Base-by-base conservation (phyloP, 1,140 invertebrate genomes). In the Hylaeus volcanicus region DNA sequence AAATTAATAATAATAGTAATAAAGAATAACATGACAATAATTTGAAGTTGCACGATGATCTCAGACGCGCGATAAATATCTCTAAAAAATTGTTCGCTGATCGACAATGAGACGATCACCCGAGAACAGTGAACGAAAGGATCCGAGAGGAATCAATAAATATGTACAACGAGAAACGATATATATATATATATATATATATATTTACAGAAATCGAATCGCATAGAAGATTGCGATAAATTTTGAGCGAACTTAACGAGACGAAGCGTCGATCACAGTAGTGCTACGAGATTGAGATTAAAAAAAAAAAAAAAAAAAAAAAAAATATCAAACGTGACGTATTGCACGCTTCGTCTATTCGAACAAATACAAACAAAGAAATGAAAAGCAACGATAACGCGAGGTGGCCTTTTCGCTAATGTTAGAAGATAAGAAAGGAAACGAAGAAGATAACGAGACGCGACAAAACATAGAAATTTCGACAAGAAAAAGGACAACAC, bases 91-190 rank as follows among this genome's bases (percentile, higher is more conserved):
- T 12, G 61, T 79, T 53, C 39, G 43, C 64, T 61, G 58, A 73
- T 45, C 9, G 60, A 56, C 51, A 53, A 53, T 53, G 78, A 74
- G 26, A 61, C 51, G 55, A 69, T 26, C 63, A 45, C 37, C 41
- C 39, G 72, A 14, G n/a, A 84, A 79, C n/a, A 69, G 48, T 39
- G 41, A 53, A 66, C 11, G 45, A 66, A 45, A 71, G 5, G 43
- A 63, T 56, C 43, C 51, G 77, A 55, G 39, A 37, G n/a, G 11
- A 71, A 56, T 66, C 76, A 76, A 86, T 79, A 86, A 86, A 74
- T 86, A 87, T 87, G 61, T 86, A 87, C 84, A 86, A 83, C 76
- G 74, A 86, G 69, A 74, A 73, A 77, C 14, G 53, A 53, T 51
- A 14, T 65, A 79, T 65, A 66, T 87, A 87, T 86, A 81, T 87